Conservation (phyloP, 2,888 invertebrate species). For the Blastobasis lacticolella region DNA sequence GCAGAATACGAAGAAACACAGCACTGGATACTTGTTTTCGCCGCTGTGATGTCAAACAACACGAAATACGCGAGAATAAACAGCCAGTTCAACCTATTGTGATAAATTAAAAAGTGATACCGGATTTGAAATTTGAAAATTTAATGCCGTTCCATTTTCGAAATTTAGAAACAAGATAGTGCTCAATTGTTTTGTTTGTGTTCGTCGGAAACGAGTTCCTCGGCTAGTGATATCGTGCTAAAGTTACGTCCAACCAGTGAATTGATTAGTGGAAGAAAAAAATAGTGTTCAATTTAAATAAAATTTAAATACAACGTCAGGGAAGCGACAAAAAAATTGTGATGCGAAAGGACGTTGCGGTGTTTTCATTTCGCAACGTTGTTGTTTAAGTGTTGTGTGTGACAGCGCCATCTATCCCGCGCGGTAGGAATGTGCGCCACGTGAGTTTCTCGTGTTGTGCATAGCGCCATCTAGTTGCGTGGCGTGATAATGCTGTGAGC, state of each 20-base stretch:
- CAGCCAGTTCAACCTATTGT: neutral
- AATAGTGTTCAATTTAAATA: too few species aligned
- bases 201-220: conserved; percentile 36
- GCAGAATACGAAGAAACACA: conserved; percentile 25
- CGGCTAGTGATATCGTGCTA: conserved; percentile 34
- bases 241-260: conserved; percentile 43
- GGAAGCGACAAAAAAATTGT: conserved; percentile 7
- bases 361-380: conserved; percentile 12
- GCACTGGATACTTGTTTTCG: conserved; percentile 22
- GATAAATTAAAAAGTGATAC: too few species aligned
- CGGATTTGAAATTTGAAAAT: too few species aligned
- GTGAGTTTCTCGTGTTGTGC: conserved; percentile 9
- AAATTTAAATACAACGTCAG: too few species aligned
- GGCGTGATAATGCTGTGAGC: conserved; percentile 34
- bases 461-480: conserved; percentile 48
- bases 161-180: conserved; percentile 15
- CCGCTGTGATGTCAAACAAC: conserved; percentile 19
- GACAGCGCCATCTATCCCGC: too few species aligned
- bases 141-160: neutral
- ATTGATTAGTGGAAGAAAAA: conserved; percentile 23
- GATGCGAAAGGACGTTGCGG: conserved; percentile 25
- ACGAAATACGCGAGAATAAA: neutral
- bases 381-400: conserved; percentile 11
- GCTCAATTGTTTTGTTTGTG: conserved; percentile 17
- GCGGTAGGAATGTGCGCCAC: too few species aligned